phyloP scores from a whole-genome alignment of 2,888 invertebrate genomes.

The Xestia sexstrigata region DNA sequence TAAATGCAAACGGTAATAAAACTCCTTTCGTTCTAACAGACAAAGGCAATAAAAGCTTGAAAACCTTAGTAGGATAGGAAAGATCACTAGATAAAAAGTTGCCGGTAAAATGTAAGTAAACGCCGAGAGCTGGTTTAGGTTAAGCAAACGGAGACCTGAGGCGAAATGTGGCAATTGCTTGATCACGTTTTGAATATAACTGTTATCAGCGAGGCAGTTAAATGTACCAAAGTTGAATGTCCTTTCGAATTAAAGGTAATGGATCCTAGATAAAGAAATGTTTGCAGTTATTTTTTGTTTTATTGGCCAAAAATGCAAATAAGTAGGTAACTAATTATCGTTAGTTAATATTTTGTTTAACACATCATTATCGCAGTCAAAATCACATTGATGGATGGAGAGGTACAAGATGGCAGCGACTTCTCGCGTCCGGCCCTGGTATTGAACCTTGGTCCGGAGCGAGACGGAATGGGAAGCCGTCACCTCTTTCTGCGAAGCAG shows the following conservation, averaged over 20 bases:
- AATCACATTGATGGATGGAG: too few species aligned
- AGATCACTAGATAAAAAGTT: slow-evolving; percentile 54
- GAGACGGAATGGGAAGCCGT: too few species aligned
- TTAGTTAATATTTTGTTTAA: background rate
- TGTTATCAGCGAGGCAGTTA: slow-evolving; percentile 43
- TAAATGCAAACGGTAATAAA: slow-evolving; percentile 8
- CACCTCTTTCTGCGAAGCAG: too few species aligned
- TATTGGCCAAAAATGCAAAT: background rate
- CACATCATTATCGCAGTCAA: background rate
- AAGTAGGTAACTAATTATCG: background rate
- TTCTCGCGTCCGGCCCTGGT: too few species aligned
- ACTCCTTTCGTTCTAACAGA: slow-evolving; percentile 18
- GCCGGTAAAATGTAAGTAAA: slow-evolving; percentile 46
- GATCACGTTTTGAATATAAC: slow-evolving; percentile 58
- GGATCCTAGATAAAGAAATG: slow-evolving; percentile 2
- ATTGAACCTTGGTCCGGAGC: too few species aligned
- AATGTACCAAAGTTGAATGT: slow-evolving; percentile 56
- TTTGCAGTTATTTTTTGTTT: background rate
- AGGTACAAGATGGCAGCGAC: too few species aligned
- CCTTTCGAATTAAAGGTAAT: slow-evolving; percentile 32
- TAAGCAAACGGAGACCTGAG: slow-evolving; percentile 54
- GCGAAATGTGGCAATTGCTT: slow-evolving; percentile 54
- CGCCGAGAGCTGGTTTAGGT: slow-evolving; percentile 42
- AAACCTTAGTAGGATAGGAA: slow-evolving; percentile 31
- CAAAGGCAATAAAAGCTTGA: slow-evolving; percentile 40